phyloP scores from a whole-genome alignment of 1,140 invertebrate species.

The Latrodectus geometricus region DNA sequence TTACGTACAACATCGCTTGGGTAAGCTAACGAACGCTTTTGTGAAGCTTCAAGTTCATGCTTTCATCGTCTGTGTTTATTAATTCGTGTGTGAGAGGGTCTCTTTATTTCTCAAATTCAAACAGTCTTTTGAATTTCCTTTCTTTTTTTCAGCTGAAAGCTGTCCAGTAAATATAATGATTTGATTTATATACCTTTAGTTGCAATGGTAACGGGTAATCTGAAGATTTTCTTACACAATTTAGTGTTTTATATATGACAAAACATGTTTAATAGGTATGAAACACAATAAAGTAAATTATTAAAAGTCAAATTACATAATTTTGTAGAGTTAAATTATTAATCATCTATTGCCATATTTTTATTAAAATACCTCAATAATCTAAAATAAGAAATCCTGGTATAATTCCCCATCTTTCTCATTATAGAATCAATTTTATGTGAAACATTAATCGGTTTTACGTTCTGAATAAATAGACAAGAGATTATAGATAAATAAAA shows the following conservation, averaged over 20 bases:
- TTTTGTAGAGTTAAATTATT: too few relatives aligned
- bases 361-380: too few relatives aligned
- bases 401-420: too few relatives aligned
- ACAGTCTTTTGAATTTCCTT: background rate
- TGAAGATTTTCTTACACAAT: background rate
- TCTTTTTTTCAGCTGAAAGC: background rate
- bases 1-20: background rate
- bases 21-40: background rate
- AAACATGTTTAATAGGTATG: background rate
- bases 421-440: too few relatives aligned
- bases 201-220: background rate
- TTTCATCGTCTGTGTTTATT: background rate
- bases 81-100: background rate
- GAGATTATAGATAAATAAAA: too few relatives aligned
- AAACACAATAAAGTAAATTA: too few relatives aligned
- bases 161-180: background rate
- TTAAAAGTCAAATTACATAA: too few relatives aligned
- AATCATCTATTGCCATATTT: too few relatives aligned
- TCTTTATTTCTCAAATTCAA: too few relatives aligned
- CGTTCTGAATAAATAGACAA: too few relatives aligned
- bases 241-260: background rate
- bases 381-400: too few relatives aligned
- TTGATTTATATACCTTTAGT: background rate
- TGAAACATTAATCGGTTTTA: too few relatives aligned
- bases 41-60: background rate